Conservation (phyloP, 2,797 vertebrate genomes). For the Avahi laniger region DNA sequence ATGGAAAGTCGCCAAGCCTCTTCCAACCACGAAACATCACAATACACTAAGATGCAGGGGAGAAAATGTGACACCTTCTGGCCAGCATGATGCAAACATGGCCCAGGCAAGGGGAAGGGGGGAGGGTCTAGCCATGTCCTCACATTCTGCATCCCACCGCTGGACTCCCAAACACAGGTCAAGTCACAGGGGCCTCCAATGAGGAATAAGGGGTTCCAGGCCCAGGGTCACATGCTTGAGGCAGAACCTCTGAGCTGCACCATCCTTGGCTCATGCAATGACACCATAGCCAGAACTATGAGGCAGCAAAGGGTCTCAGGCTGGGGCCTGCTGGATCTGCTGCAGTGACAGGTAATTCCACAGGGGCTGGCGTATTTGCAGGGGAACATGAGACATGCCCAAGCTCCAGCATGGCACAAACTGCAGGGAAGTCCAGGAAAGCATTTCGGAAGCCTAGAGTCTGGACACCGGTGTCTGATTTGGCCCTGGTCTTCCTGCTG, state of each 20-base stretch:
- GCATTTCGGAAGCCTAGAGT: background rate
- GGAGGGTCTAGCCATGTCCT: background rate
- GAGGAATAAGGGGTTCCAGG: no score
- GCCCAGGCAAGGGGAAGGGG: background rate
- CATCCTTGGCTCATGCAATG: background rate
- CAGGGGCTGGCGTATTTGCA: background rate
- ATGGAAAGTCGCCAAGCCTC: background rate
- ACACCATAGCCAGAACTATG: background rate
- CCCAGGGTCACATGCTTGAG: background rate
- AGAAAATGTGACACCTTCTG: background rate
- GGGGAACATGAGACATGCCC: background rate
- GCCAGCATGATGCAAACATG: background rate
- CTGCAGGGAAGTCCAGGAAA: background rate
- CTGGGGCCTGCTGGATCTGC: background rate
- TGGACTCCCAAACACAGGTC: background rate
- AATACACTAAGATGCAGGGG: accelerated
- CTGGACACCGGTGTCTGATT: background rate
- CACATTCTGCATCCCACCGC: background rate
- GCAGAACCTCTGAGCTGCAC: background rate
- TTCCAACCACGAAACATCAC: background rate
- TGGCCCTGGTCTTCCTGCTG: background rate
- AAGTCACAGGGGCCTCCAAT: background rate
- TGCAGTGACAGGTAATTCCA: background rate
- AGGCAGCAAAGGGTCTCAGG: background rate
- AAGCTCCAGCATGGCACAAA: background rate